phyloP scores from a whole-genome alignment of 2,888 invertebrate species.

The Bellardia pandia region DNA sequence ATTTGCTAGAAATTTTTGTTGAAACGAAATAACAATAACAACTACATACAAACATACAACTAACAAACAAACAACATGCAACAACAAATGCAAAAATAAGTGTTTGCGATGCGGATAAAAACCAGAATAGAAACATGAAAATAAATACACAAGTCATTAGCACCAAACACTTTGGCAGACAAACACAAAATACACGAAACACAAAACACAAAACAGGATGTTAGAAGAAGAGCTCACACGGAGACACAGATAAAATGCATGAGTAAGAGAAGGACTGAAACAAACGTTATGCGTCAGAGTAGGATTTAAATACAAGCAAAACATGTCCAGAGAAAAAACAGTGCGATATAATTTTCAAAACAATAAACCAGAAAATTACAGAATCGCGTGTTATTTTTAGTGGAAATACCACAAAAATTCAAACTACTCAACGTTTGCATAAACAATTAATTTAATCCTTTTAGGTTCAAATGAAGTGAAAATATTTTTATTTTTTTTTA shows the following conservation, averaged over 20 bases:
- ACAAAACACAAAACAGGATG: constrained; percentile 39
- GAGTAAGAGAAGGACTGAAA: constrained; percentile 20
- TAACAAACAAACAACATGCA: constrained; percentile 16
- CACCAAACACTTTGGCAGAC: constrained; percentile 52
- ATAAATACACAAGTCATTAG: constrained; percentile 70
- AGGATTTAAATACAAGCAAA: constrained; percentile 22
- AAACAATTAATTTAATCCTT: neutral
- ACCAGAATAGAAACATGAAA: constrained; percentile 55
- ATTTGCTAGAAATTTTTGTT: constrained; percentile 45
- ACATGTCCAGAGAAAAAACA: neutral
- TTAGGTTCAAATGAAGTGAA: no score
- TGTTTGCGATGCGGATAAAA: constrained; percentile 52
- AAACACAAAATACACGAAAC: constrained; percentile 19
- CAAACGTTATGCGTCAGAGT: constrained; percentile 43
- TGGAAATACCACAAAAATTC: neutral
- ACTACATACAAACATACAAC: constrained; percentile 32
- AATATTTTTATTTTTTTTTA: no score
- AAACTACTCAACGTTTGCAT: neutral
- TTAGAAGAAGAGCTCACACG: constrained; percentile 14
- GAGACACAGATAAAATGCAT: constrained; percentile 3
- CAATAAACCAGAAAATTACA: constrained; percentile 72
- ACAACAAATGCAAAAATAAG: constrained; percentile 59
- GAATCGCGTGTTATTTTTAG: constrained; percentile 62
- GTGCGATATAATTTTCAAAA: constrained; percentile 56
- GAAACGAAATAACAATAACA: constrained; percentile 11